phyloP scores from a whole-genome alignment of 1,140 invertebrate genomes.

The Sitophilus oryzae region DNA sequence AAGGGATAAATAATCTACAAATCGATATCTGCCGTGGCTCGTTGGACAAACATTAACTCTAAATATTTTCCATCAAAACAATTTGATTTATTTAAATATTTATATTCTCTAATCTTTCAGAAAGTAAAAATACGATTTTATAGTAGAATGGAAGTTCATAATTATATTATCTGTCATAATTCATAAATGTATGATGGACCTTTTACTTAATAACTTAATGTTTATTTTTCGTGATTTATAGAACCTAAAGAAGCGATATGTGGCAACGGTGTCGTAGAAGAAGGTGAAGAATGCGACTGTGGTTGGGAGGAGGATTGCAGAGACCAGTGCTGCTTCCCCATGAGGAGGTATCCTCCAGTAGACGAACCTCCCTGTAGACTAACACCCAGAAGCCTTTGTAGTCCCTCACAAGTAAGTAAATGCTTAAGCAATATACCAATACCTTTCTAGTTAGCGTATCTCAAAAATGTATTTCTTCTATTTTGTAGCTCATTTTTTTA shows the following conservation, averaged over 20 bases:
- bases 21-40: too few species aligned
- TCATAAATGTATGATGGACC: too few species aligned
- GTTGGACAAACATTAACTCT: too few species aligned
- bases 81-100: too few species aligned
- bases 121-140: too few species aligned
- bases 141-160: not conserved
- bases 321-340: conserved; percentile 90
- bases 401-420: conserved; percentile 66
- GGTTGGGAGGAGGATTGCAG: conserved; percentile 95
- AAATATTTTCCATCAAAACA: too few species aligned
- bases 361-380: conserved; percentile 80
- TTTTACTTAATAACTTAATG: not conserved
- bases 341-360: conserved; percentile 65
- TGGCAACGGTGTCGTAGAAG: conserved; percentile 95
- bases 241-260: conserved; percentile 87
- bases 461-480: too few species aligned
- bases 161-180: not conserved
- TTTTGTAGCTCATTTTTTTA: too few species aligned
- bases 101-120: too few species aligned
- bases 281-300: conserved; percentile 96
- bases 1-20: too few species aligned
- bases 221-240: conserved; percentile 37
- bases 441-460: too few species aligned
- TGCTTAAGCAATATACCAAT: too few species aligned
- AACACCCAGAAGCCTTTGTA: conserved; percentile 69